A percentile compares a stretch with the other conserved stretches of the same genome.
Conservation (phyloP, 1,140 invertebrate species). For the Tenebrio molitor region DNA sequence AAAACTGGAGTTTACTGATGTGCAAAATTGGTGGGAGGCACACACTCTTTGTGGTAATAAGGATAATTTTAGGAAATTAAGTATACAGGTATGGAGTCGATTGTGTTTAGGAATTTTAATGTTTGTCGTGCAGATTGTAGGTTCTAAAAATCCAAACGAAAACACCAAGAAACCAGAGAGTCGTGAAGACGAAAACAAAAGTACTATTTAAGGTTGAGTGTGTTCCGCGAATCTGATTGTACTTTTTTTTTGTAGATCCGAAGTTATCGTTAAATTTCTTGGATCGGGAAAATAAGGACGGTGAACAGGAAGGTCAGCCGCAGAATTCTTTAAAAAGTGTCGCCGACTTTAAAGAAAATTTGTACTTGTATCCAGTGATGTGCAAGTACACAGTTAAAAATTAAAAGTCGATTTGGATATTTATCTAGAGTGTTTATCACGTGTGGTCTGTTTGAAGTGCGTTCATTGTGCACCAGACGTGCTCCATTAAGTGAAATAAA, state of each 20-base stretch:
- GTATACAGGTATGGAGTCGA: slow-evolving; percentile 71
- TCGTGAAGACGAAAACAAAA: neutral
- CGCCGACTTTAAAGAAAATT: neutral
- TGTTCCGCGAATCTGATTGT: too few species aligned
- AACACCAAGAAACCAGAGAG: too few species aligned
- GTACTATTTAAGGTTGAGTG: neutral
- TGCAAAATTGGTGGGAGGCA: slow-evolving; percentile 73
- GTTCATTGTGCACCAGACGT: too few species aligned
- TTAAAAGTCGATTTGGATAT: slow-evolving; percentile 13
- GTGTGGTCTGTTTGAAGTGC: too few species aligned
- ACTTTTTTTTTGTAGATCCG: too few species aligned
- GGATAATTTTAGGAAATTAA: slow-evolving; percentile 75
- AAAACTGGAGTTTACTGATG: slow-evolving; percentile 67
- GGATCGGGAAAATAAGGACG: neutral
- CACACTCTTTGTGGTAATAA: slow-evolving; percentile 72
- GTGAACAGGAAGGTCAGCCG: neutral
- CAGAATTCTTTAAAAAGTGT: neutral
- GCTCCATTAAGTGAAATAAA: too few species aligned
- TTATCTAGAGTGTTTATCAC: too few species aligned
- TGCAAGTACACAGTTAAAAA: neutral
- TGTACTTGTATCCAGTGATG: slow-evolving; percentile 13
- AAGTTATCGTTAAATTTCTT: neutral
- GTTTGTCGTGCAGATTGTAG: slow-evolving; percentile 1
- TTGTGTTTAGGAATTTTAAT: neutral
- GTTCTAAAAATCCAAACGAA: slow-evolving; percentile 4